Base-by-base conservation (phyloP, 1,140 invertebrate species). In the Orussus abietinus region DNA sequence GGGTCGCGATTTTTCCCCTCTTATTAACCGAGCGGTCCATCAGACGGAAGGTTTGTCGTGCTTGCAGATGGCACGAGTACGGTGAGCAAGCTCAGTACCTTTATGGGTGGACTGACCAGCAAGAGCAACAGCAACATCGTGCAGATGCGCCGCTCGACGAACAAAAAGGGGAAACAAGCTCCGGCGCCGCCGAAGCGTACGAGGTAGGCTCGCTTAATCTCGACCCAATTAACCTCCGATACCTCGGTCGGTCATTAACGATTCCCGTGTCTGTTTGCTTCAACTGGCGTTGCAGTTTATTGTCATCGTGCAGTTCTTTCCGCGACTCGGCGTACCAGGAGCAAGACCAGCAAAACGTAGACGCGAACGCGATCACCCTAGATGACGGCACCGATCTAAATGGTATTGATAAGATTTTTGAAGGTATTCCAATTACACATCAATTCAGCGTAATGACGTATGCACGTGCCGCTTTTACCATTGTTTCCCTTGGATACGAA, bases 111-210 rank as follows among this genome's bases (percentile, higher is more conserved):
- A 45, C 69, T 69, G 35, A 66, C 77, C 15, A 75, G 57, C 35
- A 69, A 77, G 48, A 80, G 76, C 43, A 80, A 73, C 30, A 80
- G 74, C 36, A 77, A 75, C 38, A 67, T 79, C 43, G 90, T 92
- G 22, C 90, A 92, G 69, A 82, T 94, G 80, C 77, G 90, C 45
- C 75, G 88, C 57, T 86, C 86, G 20, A 91, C 87, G 32, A 92
- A 91, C 67, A 84, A 86, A 47, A 88, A 88, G 59, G 90, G 90
- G 47, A 95, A 94, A 66, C 88, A 90, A 64, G 91, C 92, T n/a
- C 92, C 92, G 15, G 89, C 90, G 3, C 92, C 92, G 45, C 92
- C 92, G 3, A 95, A 95, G 73, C 76, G 92, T 53, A 96, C 92
- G 29, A 94, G 90, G 87, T 93, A 76, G 39, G 42, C 49, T 32